phyloP scores from a whole-genome alignment of 2,113 vertebrate species.

The Stictonetta naevosa region DNA sequence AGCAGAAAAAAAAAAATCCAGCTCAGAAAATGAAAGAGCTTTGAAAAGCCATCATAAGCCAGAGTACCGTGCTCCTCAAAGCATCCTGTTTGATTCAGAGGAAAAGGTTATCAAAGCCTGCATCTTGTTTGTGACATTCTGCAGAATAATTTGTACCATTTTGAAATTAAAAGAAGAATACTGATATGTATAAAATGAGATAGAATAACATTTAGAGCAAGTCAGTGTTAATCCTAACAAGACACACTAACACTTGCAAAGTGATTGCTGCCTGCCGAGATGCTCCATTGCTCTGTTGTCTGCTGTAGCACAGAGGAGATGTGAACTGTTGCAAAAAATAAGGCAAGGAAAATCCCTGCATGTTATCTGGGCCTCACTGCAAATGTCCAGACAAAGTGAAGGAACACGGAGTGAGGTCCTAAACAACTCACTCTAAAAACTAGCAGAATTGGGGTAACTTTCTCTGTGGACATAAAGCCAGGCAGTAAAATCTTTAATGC shows the following conservation, averaged over 20 bases:
- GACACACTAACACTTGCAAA: not conserved
- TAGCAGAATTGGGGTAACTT: fast-evolving
- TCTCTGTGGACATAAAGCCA: not conserved
- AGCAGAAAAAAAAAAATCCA: fast-evolving
- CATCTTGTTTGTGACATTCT: not conserved
- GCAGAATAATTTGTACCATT: not conserved
- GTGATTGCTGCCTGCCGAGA: fast-evolving
- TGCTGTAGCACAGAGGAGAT: not conserved
- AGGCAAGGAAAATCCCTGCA: fast-evolving
- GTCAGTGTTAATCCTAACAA: fast-evolving
- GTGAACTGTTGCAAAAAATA: not conserved
- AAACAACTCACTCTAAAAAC: not conserved
- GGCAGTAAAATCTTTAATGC: not conserved
- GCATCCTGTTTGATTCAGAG: not conserved
- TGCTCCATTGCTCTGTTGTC: fast-evolving
- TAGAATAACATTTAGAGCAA: not conserved
- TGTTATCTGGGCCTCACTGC: not conserved
- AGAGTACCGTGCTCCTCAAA: not conserved
- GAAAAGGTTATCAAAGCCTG: not conserved
- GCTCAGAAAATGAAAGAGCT: not conserved
- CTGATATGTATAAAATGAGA: not conserved
- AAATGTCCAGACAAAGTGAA: not conserved
- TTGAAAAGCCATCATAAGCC: not conserved
- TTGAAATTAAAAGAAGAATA: not conserved
- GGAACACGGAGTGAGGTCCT: not conserved